Conservation (phyloP, 2,113 vertebrate genomes). For the Alectura lathami region DNA sequence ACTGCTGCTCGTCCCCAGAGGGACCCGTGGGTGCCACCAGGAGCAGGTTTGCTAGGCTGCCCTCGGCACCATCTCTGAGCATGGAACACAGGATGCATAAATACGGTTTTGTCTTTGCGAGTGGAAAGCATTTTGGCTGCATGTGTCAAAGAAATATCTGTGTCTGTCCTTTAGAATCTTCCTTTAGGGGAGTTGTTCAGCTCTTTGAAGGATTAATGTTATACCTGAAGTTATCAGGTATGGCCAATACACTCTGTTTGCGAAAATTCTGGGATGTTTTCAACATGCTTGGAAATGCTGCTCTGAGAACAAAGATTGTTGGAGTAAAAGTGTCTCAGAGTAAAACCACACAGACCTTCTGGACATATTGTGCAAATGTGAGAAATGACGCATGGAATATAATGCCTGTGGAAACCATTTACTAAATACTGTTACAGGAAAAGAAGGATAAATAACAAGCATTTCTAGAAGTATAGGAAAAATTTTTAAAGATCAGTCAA, state of each 20-base stretch:
- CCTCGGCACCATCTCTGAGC: not conserved
- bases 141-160: not conserved
- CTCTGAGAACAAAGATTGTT: not conserved
- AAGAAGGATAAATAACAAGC: not conserved
- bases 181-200: not conserved
- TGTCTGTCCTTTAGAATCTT: not conserved
- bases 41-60: not conserved
- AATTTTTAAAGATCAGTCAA: not conserved
- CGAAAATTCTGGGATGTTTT: not conserved
- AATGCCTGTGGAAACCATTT: not conserved
- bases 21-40: not conserved
- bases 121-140: not conserved
- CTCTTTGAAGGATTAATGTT: not conserved
- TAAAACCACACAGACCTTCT: not conserved
- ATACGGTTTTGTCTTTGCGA: not conserved
- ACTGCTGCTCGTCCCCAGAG: not conserved
- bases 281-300: fast-evolving
- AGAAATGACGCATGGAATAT: not conserved
- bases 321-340: not conserved
- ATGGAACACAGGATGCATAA: not conserved
- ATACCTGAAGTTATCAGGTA: not conserved
- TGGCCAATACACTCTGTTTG: not conserved
- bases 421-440: not conserved
- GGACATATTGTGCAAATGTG: not conserved
- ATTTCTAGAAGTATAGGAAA: not conserved